These are phyloP conservation scores for Sceliomorpha sp. DNA, from an alignment of 2,888 invertebrate species.

Conservation along the genomic window DNA sequence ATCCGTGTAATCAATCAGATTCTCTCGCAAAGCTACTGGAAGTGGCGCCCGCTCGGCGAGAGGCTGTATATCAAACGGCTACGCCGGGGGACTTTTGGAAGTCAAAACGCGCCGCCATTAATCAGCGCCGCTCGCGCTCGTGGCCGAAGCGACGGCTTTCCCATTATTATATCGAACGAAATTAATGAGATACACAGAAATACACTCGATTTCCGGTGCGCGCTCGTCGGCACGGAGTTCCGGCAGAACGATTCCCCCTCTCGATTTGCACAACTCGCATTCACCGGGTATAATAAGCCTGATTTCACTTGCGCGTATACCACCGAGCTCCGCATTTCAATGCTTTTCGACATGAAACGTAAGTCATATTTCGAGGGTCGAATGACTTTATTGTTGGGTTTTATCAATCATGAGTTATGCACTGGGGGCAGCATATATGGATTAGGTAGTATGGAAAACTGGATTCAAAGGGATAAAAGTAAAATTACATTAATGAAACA, in stretches of 20 bases:
- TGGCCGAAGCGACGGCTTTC: constrained; percentile 46
- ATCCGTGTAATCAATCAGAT: constrained; percentile 70
- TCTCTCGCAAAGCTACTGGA: constrained; percentile 59
- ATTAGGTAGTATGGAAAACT: too few relatives aligned
- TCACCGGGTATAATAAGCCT: constrained; percentile 4
- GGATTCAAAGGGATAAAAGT: too few relatives aligned
- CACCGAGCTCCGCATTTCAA: not conserved
- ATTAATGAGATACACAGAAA: constrained; percentile 81
- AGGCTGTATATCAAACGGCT: constrained; percentile 55
- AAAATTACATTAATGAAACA: too few relatives aligned
- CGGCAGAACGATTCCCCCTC: constrained; percentile 61
- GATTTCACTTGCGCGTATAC: constrained; percentile 13
- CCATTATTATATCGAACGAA: constrained; percentile 79
- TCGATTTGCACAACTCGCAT: constrained; percentile 18
- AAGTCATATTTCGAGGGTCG: too few relatives aligned
- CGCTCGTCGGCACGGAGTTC: constrained; percentile 57
- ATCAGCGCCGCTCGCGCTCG: constrained; percentile 66
- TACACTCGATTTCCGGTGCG: constrained; percentile 77
- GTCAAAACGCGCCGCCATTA: constrained; percentile 77
- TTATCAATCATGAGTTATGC: constrained; percentile 33
- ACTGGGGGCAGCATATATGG: not conserved
- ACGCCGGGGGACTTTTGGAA: constrained; percentile 66
- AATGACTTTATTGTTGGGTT: not conserved
- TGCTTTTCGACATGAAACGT: too few relatives aligned
- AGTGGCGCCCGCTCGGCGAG: constrained; percentile 56